Base-by-base conservation (phyloP, 2,888 invertebrate species). In the Patella caerulea region DNA sequence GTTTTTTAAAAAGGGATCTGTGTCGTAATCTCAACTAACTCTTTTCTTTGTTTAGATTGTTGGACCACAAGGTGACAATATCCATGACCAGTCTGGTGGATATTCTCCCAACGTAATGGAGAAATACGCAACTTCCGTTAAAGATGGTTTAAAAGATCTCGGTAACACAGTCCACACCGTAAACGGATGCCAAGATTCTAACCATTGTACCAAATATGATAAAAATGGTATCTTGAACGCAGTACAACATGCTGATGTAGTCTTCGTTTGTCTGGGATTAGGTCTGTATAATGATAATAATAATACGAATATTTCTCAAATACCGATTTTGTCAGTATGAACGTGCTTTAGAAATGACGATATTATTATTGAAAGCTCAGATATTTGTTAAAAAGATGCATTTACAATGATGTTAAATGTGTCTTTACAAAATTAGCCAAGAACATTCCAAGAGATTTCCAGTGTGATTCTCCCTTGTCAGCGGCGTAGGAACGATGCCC, bases 41-140 rank as follows among this genome's bases (percentile, higher is more conserved):
- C 45, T 65, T 65, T 11, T 14, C 7, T 0, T 24, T 11, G 11
- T 65, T 19, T 79, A 90, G 90, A 79, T 90, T 65, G 82, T 90
- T 74, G 90, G 90, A 11, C 90, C 90, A 12, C 88, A 90, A 87
- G 86, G 89, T 9, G 81, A 89, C 78, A 88, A 89, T 75, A 55
- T 85, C 1, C 76, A 75, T 3, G 84, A 86, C 70, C 71, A 88
- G 4, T 90, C 84, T 82, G 90, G 90, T 9, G 87, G 87, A 75
- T 90, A 90, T 76, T 77, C 84, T 9, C 83, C 90, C 0, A 75
- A 79, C 12, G 75, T 83, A 7, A 84, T 85, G 45, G 72, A 82
- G 1, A 76, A 78, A 17, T 88, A 83, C 74, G 79, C 84, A 0
- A 82, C 77, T 15, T 88, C 89, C 1, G 88, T 89, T 0, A 81